Evolutionary conservation across 2,888 invertebrate species (phyloP).

Genomic region (Papilio demoleus): DNA sequence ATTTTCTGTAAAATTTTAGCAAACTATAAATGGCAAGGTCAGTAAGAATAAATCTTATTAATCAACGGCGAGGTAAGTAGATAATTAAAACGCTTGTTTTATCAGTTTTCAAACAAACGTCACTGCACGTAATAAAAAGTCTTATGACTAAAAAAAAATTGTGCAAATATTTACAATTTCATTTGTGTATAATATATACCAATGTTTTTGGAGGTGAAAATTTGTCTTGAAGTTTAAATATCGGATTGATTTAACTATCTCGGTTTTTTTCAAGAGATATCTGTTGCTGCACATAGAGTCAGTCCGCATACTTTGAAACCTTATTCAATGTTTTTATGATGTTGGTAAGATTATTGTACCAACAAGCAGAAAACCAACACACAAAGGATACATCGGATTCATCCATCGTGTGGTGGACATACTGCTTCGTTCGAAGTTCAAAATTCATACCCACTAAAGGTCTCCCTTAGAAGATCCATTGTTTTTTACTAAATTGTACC

Average conservation of each 20-base stretch:
- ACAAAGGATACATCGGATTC: too few species aligned
- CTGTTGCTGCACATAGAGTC: neutral
- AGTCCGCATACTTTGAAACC: neutral
- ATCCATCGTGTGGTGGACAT: too few species aligned
- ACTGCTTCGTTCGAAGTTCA: too few species aligned
- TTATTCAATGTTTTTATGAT: neutral
- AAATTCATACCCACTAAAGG: too few species aligned
- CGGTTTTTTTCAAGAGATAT: too few species aligned
- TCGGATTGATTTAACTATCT: too few species aligned
- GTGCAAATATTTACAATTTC: neutral
- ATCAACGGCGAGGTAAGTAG: conserved; percentile 3
- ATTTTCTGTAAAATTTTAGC: conserved; percentile 6
- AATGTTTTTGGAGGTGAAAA: neutral
- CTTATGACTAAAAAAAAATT: conserved; percentile 3
- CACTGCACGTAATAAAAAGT: neutral
- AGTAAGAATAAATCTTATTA: neutral
- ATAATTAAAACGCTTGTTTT: neutral
- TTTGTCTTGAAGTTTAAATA: too few species aligned
- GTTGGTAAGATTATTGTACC: too few species aligned
- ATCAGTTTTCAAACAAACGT: conserved; percentile 19
- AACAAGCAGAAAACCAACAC: too few species aligned
- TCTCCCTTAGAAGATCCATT: neutral
- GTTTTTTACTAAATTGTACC: conserved; percentile 53
- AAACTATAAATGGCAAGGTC: conserved; percentile 5
- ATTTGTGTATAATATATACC: conserved; percentile 19